Evolutionary conservation across 2,113 vertebrate genomes (phyloP), one percentile per base, ranked within the genome.

Genomic region (Lophius piscatorius): DNA sequence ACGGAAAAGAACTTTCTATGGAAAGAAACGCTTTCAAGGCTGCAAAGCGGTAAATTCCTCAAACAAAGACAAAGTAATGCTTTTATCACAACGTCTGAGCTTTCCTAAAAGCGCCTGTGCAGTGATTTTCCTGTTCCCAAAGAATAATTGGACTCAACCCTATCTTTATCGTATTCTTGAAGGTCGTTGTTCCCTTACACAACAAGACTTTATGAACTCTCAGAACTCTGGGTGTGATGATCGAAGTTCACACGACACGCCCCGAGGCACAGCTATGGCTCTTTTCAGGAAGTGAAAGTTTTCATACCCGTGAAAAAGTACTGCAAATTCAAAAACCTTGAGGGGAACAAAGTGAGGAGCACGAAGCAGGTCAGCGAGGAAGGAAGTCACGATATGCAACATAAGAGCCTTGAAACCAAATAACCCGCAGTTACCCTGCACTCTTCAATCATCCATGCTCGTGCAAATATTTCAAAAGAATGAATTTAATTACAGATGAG

Each of bases 211-310:
- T 16, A 63, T 44, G 63, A 24, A 46, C 52, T 54, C 28, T 35
- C 34, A 52, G 23, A 8, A 7, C 8, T 56, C 28, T 48, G 42
- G 59, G 71, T 7, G 62, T 35, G 40, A 51, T 36, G 16, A 31
- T 16, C 3, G 0, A 13, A 17, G 11, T 38, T 42, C 17, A 31
- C 44, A 39, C 20, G 8, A 12, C 9, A 41, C 46, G 48, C 63
- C 36, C 24, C 6, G 4, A 31, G 16, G 28, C 16, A 10, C 40
- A 47, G 68, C 23, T 62, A 36, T 4, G 3, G 39, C 26, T 18
- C 41, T 42, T 56, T 51, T 50, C 29, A 41, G 59, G 70, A 76
- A 74, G 69, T 72, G 74, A 70, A 73, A 48, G 70, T 61, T 41
- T 45, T 23, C 12, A 56, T 18, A 41, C 39, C 10, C 31, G 12